These are phyloP conservation scores for Nanger granti DNA, from an alignment of 2,113 vertebrate species.

Conservation along the genomic window DNA sequence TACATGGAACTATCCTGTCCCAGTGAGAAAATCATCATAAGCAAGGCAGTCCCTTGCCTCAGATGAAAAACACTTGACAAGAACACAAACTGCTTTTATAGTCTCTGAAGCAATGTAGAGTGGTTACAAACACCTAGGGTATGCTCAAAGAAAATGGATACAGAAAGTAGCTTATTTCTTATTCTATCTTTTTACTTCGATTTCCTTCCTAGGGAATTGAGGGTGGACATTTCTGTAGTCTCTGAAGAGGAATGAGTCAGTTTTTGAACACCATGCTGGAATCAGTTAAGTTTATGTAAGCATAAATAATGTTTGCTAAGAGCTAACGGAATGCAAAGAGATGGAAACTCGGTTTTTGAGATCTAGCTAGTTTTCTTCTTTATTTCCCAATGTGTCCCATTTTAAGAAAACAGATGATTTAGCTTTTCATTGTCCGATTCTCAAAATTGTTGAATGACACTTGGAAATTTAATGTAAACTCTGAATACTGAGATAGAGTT, in stretches of 20 bases:
- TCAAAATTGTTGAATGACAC: conserved; percentile 1
- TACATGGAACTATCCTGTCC: not conserved
- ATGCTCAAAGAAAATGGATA: not conserved
- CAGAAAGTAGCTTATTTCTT: not conserved
- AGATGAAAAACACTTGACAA: not conserved
- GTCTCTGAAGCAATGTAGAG: not conserved
- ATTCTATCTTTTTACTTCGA: not conserved
- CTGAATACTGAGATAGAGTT: not conserved
- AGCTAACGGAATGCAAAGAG: not conserved
- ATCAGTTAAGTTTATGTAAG: conserved; percentile 11
- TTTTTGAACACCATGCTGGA: not conserved
- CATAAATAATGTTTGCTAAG: not conserved
- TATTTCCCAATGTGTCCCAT: not conserved
- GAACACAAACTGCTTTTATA: not conserved
- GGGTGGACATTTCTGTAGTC: not conserved
- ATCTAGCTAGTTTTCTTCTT: not conserved
- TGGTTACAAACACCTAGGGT: not conserved
- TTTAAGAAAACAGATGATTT: conserved; percentile 16
- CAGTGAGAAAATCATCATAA: not conserved
- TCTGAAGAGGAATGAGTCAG: not conserved
- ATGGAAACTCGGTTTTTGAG: not conserved
- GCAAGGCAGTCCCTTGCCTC: not conserved
- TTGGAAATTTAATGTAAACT: conserved; percentile 30
- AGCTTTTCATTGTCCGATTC: not conserved
- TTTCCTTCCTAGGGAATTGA: not conserved